Evolutionary conservation across 2,888 invertebrate species (phyloP).

Genomic region (Cyclophora punctaria): DNA sequence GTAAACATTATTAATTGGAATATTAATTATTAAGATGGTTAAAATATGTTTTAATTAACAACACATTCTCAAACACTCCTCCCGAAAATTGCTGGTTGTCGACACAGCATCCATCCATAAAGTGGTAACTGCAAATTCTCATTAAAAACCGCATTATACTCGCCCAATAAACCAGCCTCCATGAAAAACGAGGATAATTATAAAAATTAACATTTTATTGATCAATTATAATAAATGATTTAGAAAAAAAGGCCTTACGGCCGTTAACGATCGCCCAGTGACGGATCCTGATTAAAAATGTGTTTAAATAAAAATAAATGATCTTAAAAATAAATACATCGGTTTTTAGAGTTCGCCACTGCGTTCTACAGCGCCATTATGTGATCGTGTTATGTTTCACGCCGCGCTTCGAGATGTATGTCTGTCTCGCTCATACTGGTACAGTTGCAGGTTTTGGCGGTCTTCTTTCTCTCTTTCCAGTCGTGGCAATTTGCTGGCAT

Average conservation of each 20-base stretch:
- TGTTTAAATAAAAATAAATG: slow-evolving; percentile 61
- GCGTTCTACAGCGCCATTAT: slow-evolving; percentile 42
- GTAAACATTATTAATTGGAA: too few relatives aligned
- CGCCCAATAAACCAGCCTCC: slow-evolving; percentile 16
- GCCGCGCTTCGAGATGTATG: slow-evolving; percentile 10
- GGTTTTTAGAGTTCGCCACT: slow-evolving; percentile 40
- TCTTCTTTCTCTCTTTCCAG: slow-evolving; percentile 28
- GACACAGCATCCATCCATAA: background rate
- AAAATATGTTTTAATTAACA: background rate
- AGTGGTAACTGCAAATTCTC: slow-evolving; percentile 3
- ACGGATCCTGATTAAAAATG: slow-evolving; percentile 49
- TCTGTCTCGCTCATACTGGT: slow-evolving; percentile 25
- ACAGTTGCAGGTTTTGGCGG: background rate
- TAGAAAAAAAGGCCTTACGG: slow-evolving; percentile 34
- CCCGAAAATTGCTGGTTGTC: background rate
- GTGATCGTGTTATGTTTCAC: slow-evolving; percentile 24
- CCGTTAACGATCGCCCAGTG: slow-evolving; percentile 40
- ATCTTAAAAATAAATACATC: slow-evolving; percentile 56
- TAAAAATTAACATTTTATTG: slow-evolving; percentile 60
- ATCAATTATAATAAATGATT: slow-evolving; percentile 60
- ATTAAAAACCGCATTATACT: slow-evolving; percentile 7
- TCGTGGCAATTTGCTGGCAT: slow-evolving; percentile 67
- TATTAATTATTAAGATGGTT: too few relatives aligned
- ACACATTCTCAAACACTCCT: background rate
- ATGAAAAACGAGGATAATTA: slow-evolving; percentile 41